These are phyloP conservation scores for Haliclystus octoradiatus DNA, from an alignment of 30 jellyfish, hydroid and myxozoan genomes.

Conservation along the genomic window DNA sequence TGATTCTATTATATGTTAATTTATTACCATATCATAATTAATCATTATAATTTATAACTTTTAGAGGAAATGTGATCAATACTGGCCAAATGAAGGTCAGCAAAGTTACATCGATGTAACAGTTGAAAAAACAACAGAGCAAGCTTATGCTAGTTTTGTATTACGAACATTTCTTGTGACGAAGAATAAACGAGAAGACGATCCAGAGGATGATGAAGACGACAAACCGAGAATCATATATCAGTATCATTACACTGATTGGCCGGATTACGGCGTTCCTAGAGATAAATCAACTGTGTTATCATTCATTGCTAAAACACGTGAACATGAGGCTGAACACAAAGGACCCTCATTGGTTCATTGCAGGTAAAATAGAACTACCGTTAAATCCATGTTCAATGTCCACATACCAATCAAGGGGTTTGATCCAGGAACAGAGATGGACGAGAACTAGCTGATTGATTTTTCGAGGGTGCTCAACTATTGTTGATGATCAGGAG, in stretches of 20 bases:
- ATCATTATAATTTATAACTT: not conserved
- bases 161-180: conserved; percentile 36
- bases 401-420: too few relatives aligned
- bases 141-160: conserved; percentile 50
- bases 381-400: not conserved
- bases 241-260: conserved; percentile 79
- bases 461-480: too few relatives aligned
- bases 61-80: conserved; percentile 84
- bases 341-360: conserved; percentile 60
- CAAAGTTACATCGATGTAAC: conserved; percentile 20
- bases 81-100: conserved; percentile 78
- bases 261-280: conserved; percentile 96
- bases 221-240: conserved; percentile 15
- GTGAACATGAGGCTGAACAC: conserved; percentile 52
- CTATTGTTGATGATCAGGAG: too few relatives aligned
- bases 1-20: not conserved
- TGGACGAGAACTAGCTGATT: too few relatives aligned
- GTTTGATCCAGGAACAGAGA: too few relatives aligned
- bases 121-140: conserved; percentile 40
- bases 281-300: conserved; percentile 46
- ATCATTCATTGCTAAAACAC: conserved; percentile 40
- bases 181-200: conserved; percentile 6
- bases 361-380: conserved; percentile 28
- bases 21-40: too few relatives aligned
- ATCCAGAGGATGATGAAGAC: conserved; percentile 10